Conservation (phyloP, 2,113 vertebrate species). For the Helogale parvula region DNA sequence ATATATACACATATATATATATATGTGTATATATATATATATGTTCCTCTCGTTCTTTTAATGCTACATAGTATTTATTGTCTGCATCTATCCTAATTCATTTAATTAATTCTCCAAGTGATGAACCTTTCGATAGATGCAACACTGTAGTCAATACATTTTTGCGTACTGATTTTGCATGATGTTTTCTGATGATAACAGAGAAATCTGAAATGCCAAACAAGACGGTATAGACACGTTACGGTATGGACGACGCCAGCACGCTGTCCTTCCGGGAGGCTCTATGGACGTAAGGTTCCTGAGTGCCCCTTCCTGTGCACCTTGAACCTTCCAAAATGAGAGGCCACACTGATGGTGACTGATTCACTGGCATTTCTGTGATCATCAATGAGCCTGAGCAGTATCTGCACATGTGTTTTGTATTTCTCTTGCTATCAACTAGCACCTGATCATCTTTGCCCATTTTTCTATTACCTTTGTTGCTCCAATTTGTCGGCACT, state of each 20-base stretch:
- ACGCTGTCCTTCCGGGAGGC: neutral
- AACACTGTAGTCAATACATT: neutral
- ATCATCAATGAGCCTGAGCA: neutral
- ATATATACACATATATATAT: too few relatives aligned
- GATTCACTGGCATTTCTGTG: neutral
- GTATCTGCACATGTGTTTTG: neutral
- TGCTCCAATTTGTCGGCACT: neutral
- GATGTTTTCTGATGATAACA: neutral
- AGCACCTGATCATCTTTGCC: neutral
- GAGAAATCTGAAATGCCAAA: neutral
- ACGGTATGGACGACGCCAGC: too few relatives aligned
- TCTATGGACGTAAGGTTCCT: neutral
- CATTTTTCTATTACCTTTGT: neutral
- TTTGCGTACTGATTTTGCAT: neutral
- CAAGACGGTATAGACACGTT: neutral
- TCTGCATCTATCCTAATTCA: conserved; percentile 17
- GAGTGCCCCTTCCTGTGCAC: neutral
- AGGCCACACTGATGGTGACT: neutral
- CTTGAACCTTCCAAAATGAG: neutral
- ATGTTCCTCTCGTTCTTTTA: neutral
- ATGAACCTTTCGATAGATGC: conserved; percentile 1
- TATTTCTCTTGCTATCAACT: conserved; percentile 22
- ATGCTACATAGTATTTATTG: neutral
- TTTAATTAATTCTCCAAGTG: neutral
- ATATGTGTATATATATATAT: too few relatives aligned